These are phyloP conservation scores for Arothron firmamentum DNA, from an alignment of 2,113 vertebrate genomes.

Conservation along the genomic window DNA sequence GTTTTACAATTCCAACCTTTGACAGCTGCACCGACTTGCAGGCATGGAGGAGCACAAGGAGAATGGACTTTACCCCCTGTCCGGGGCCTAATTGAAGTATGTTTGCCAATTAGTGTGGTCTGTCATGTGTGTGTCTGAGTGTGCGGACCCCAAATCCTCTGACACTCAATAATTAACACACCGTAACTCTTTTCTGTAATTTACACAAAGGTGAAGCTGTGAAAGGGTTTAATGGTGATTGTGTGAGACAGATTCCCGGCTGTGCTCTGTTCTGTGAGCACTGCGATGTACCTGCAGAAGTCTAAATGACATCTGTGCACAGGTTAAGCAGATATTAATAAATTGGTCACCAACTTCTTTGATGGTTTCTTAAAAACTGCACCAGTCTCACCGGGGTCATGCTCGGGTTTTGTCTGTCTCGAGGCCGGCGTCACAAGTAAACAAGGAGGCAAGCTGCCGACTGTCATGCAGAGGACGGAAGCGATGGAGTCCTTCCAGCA, in stretches of 20 bases:
- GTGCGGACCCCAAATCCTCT: background rate
- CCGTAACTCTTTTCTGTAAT: background rate
- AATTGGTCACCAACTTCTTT: background rate
- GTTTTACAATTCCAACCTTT: too few relatives aligned
- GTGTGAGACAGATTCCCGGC: background rate
- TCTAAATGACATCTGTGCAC: background rate
- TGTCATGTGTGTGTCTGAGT: too few relatives aligned
- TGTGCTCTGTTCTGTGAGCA: conserved; percentile 1
- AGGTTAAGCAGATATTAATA: background rate
- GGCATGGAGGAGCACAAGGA: too few relatives aligned
- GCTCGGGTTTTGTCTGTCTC: conserved; percentile 15
- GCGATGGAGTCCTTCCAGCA: background rate
- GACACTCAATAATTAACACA: background rate
- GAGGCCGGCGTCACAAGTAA: conserved; percentile 1
- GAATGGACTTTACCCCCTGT: too few relatives aligned
- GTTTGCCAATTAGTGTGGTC: too few relatives aligned
- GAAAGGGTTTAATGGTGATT: background rate
- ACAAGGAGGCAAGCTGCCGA: conserved; percentile 9
- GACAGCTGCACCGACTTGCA: too few relatives aligned
- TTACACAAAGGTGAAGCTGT: background rate
- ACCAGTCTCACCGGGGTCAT: conserved; percentile 5
- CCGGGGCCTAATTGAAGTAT: too few relatives aligned
- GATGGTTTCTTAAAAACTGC: background rate
- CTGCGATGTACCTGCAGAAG: background rate
- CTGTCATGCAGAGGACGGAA: background rate